Evolutionary conservation across 2,888 invertebrate species (phyloP).

Genomic region (Tanytarsus gracilentus): DNA sequence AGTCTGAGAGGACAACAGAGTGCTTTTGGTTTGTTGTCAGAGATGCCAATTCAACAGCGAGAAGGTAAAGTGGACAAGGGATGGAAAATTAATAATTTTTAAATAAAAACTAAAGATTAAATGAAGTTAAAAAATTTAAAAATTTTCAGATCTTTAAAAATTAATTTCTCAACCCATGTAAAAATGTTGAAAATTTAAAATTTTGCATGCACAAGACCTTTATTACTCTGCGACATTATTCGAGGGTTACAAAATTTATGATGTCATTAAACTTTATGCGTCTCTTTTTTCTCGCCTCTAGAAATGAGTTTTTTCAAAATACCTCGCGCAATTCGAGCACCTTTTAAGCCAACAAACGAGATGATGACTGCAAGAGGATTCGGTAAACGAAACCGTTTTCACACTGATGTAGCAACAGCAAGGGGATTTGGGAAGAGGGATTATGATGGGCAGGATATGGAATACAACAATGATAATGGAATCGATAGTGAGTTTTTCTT

Average conservation of each 20-base stretch:
- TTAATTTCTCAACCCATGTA: too few relatives aligned
- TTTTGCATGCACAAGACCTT: too few relatives aligned
- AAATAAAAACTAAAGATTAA: not conserved
- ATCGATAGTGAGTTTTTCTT: not conserved
- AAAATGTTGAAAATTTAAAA: too few relatives aligned
- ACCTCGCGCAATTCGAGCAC: slow-evolving; percentile 34
- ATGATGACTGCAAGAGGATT: slow-evolving; percentile 36
- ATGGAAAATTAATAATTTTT: not conserved
- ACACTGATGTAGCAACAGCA: too few relatives aligned
- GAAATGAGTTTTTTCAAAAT: slow-evolving; percentile 30
- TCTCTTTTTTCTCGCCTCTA: not conserved
- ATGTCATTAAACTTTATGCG: not conserved
- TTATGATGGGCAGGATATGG: slow-evolving; percentile 1
- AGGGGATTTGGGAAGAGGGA: too few relatives aligned
- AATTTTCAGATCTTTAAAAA: not conserved
- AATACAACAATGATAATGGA: not conserved
- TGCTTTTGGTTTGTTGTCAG: not conserved
- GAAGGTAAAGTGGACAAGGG: too few relatives aligned
- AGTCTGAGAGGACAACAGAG: not conserved
- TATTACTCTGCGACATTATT: not conserved
- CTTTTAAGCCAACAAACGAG: slow-evolving; percentile 34
- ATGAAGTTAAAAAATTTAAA: not conserved
- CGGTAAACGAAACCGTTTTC: slow-evolving; percentile 35
- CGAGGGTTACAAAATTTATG: not conserved
- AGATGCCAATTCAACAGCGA: slow-evolving; percentile 1